Evolutionary conservation across 2,113 vertebrate genomes (phyloP).

Genomic region (Eretmochelys imbricata): DNA sequence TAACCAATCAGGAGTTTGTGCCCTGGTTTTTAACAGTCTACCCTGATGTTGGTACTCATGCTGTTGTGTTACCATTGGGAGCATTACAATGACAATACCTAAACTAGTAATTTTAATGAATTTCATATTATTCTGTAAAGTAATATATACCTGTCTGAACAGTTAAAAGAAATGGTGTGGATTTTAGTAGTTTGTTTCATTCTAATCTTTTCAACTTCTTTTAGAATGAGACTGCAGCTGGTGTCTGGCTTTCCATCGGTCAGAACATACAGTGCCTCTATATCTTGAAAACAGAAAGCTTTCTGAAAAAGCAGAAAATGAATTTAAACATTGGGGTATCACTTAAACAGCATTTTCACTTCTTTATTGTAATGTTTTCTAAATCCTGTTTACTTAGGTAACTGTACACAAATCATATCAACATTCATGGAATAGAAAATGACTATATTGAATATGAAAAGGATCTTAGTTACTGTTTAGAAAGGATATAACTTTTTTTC

Average conservation of each 20-base stretch:
- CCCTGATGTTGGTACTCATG: not conserved
- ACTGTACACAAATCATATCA: not conserved
- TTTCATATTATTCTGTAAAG: not conserved
- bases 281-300: conserved; percentile 71
- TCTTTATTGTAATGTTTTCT: too few relatives aligned
- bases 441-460: not conserved
- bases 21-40: not conserved
- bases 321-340: not conserved
- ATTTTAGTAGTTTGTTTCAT: conserved; percentile 70
- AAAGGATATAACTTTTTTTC: not conserved
- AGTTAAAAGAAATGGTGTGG: conserved; percentile 81
- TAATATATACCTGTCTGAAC: conserved; percentile 76
- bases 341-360: not conserved
- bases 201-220: conserved; percentile 67
- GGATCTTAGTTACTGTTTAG: not conserved
- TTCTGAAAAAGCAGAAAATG: conserved; percentile 73
- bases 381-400: not conserved
- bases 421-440: not conserved
- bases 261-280: conserved; percentile 83
- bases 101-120: not conserved
- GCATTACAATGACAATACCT: too few relatives aligned
- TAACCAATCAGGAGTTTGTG: not conserved
- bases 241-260: conserved; percentile 85
- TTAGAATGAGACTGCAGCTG: conserved; percentile 80
- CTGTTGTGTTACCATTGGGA: not conserved